Conservation (phyloP, 2,113 vertebrate species). For the Excalfactoria chinensis region DNA sequence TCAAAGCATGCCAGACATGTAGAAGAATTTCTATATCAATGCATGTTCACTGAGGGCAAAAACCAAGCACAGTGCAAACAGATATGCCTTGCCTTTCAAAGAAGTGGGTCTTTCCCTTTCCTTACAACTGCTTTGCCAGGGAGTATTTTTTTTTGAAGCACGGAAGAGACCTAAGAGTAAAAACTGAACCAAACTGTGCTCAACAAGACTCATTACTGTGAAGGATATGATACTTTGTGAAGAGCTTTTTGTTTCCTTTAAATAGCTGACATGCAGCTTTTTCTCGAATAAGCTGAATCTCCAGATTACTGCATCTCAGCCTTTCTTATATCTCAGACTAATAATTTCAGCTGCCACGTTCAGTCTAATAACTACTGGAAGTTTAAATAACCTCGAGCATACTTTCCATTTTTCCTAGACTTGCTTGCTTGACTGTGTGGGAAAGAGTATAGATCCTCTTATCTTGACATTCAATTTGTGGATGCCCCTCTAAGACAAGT, state of each 20-base stretch:
- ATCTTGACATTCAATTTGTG: neutral
- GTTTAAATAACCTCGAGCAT: neutral
- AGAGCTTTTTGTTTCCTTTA: neutral
- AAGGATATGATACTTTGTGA: neutral
- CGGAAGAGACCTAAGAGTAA: neutral
- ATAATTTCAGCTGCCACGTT: neutral
- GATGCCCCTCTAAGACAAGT: neutral
- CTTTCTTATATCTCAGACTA: neutral
- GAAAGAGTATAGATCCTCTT: neutral
- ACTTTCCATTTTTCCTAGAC: neutral
- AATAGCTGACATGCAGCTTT: neutral
- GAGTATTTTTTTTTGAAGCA: neutral
- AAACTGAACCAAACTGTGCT: neutral
- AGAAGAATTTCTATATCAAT: neutral
- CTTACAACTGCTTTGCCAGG: neutral
- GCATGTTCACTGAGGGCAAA: neutral
- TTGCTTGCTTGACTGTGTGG: neutral
- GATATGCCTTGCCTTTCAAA: neutral
- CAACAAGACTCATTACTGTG: neutral
- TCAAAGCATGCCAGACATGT: neutral
- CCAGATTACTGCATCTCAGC: neutral
- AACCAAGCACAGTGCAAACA: neutral
- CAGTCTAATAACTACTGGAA: neutral
- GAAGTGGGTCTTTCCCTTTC: neutral
- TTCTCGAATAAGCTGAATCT: neutral